Base-by-base conservation (phyloP, 2,113 vertebrate genomes). In the Theristicus caerulescens region DNA sequence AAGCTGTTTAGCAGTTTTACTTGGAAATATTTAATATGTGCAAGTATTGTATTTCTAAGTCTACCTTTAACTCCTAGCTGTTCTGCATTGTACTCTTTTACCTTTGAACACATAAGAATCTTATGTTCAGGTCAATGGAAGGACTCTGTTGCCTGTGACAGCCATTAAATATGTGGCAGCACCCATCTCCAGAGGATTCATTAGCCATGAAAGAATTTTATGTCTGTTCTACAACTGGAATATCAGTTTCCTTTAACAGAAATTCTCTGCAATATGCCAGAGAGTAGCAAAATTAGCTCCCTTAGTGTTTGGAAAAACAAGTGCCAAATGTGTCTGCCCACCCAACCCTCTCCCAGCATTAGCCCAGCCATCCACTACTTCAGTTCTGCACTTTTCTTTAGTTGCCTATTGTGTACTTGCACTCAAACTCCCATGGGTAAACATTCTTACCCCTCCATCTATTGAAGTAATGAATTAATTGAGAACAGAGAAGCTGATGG, bases 81-180 rank as follows among this genome's bases (percentile, higher is more conserved):
- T 65, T 82, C 20, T 69, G 18, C 11, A 27, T 4, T 34, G 8
- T 26, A 21, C 36, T 82, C 18, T 52, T 79, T 82, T 42, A 72
- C 24, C 40, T 74, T 9, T 19, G 52, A 82, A 67, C 38, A 64
- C 1, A 0, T 2, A 10, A 62, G 46, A 82, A 92, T 12, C 58
- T 38, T 54, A 36, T 0, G 1, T 31, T 59, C 58, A 36, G 34
- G 72, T 73, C 51, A 44, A 9, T 18, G 9, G 86, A 13, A 71
- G 0, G 2, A 40, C 58, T 59, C 42, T 47, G 55, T 3, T 87
- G 38, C n/a, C 3, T 0, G 16, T 25, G n/a, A 81, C 36, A 52
- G 59, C 34, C 80, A 57, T 19, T 15, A 38, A 27, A 7, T 7
- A n/a, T 0, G 4, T 0, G 0, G 59, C 18, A 88, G 67, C 52